These are phyloP conservation scores for Drosophila orosa DNA, from an alignment of 1,140 invertebrate genomes.

Conservation along the genomic window DNA sequence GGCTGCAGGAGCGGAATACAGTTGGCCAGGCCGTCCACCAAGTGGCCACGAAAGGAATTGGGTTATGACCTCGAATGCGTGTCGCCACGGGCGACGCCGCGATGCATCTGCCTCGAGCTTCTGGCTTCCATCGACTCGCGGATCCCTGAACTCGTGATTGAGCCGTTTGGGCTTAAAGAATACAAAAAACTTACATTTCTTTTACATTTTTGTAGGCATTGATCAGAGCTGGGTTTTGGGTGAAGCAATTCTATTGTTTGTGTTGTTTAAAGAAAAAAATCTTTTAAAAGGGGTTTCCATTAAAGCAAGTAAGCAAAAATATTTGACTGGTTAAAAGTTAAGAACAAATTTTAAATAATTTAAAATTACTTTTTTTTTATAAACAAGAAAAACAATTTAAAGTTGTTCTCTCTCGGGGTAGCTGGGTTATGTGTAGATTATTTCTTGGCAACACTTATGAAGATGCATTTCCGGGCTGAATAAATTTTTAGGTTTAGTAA, in stretches of 20 bases:
- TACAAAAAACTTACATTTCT: conserved; percentile 8
- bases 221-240: neutral
- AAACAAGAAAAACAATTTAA: neutral
- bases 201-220: conserved; percentile 12
- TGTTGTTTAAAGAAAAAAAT: neutral
- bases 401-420: neutral
- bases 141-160: conserved; percentile 54
- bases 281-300: neutral
- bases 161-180: conserved; percentile 53
- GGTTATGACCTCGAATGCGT: conserved; percentile 84
- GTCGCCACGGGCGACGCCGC: conserved; percentile 58
- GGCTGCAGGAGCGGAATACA: conserved; percentile 56
- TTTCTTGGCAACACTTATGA: neutral
- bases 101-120: conserved; percentile 6
- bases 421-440: neutral
- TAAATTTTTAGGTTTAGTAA: neutral
- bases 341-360: neutral
- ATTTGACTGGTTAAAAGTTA: neutral
- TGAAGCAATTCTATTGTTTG: conserved; percentile 29
- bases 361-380: neutral
- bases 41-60: conserved; percentile 72
- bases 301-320: neutral
- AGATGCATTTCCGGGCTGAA: neutral
- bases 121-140: conserved; percentile 10
- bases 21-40: conserved; percentile 58